Conservation (phyloP, 2,113 vertebrate species). For the Halcyon malimbica region DNA sequence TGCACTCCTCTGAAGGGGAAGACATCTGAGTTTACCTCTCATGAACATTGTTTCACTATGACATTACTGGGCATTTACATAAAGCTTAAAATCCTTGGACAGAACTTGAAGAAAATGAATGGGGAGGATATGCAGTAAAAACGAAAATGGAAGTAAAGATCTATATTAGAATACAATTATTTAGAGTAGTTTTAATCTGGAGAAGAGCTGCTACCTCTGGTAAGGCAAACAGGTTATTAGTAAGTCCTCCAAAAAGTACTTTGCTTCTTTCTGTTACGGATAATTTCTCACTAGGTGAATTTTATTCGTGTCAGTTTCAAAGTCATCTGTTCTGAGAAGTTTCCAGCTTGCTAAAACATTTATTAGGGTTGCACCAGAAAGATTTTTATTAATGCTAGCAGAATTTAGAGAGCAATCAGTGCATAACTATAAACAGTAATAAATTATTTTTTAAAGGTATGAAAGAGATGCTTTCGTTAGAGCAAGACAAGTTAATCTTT, state of each 20-base stretch:
- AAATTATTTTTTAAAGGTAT: constrained; percentile 22
- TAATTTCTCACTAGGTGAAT: background rate
- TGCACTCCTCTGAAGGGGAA: background rate
- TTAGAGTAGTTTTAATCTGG: background rate
- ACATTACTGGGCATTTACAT: background rate
- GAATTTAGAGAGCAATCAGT: constrained; percentile 41
- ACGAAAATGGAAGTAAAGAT: background rate
- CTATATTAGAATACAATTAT: background rate
- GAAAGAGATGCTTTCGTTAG: background rate
- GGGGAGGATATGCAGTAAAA: background rate
- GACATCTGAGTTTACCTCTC: background rate
- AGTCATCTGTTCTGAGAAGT: constrained; percentile 7
- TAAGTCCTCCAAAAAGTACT: background rate
- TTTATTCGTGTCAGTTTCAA: background rate
- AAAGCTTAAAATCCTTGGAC: background rate
- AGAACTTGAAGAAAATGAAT: background rate
- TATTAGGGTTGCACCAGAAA: background rate
- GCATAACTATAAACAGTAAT: constrained; percentile 20
- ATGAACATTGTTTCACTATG: background rate
- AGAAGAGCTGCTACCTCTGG: background rate
- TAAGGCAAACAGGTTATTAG: background rate
- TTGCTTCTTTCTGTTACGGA: background rate
- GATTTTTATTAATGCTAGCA: background rate
- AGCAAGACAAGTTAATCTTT: background rate
- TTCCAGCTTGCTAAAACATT: constrained; percentile 47